Evolutionary conservation across 2,888 invertebrate species (phyloP).

Genomic region (Macaria liturata): DNA sequence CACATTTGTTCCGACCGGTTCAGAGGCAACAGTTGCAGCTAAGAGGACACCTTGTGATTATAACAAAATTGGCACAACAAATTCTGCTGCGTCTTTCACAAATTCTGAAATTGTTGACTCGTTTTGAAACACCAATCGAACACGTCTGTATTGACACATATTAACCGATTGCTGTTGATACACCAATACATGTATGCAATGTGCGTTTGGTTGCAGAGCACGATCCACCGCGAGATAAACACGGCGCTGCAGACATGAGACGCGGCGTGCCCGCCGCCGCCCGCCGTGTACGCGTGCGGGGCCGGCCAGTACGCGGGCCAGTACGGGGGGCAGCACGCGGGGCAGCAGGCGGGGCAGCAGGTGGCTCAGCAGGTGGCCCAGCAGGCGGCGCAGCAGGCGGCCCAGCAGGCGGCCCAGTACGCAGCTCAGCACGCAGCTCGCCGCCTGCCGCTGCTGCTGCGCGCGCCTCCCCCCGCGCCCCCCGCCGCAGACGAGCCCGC

Average conservation of each 20-base stretch:
- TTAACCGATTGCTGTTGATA: no score
- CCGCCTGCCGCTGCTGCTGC: conserved; percentile 47
- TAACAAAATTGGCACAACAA: no score
- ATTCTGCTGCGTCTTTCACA: no score
- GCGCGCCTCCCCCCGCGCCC: conserved; percentile 19
- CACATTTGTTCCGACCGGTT: no score
- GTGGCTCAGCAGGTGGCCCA: conserved; percentile 51
- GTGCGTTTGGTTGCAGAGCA: conserved; percentile 63
- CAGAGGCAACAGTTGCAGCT: no score
- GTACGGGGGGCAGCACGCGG: conserved; percentile 26
- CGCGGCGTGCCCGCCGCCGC: conserved; percentile 56
- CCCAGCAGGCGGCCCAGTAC: conserved; percentile 16
- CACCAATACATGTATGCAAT: no score
- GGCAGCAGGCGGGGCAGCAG: conserved; percentile 17
- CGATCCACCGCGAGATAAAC: conserved; percentile 92
- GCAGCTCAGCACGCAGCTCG: conserved; percentile 14
- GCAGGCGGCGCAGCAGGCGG: conserved; percentile 43
- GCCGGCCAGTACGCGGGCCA: conserved; percentile 1
- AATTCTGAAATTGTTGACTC: no score
- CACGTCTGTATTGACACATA: no score
- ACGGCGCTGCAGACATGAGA: conserved; percentile 91
- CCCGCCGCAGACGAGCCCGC: conserved; percentile 51
- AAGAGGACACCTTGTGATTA: no score
- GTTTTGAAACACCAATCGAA: no score
- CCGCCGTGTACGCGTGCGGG: conserved; percentile 51